Conservation (phyloP, 2,888 invertebrate genomes). For the Hesperia comma region DNA sequence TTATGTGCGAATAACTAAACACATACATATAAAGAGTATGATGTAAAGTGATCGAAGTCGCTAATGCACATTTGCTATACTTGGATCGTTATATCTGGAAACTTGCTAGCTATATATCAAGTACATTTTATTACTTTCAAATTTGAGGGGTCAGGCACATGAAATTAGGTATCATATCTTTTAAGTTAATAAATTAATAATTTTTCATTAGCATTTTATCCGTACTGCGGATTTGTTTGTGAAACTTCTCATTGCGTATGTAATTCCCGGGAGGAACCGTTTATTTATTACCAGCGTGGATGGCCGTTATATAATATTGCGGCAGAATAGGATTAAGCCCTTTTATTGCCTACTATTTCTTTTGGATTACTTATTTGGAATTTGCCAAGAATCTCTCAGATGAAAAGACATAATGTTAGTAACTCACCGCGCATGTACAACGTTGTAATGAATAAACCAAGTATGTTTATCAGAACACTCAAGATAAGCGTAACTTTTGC, state of each 20-base stretch:
- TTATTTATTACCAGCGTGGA: conserved; percentile 44
- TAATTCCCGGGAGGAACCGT: conserved; percentile 43
- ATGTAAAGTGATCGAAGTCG: too few species aligned
- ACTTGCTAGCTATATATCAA: too few species aligned
- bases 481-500: neutral
- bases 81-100: too few species aligned
- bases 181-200: neutral
- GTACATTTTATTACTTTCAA: too few species aligned
- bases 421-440: conserved; percentile 17
- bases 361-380: conserved; percentile 41
- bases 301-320: conserved; percentile 48
- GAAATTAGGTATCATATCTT: too few species aligned
- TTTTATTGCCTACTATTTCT: conserved; percentile 46
- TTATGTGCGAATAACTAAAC: too few species aligned
- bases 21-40: too few species aligned
- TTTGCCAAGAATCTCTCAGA: conserved; percentile 26
- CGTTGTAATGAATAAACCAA: conserved; percentile 20
- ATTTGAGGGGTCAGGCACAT: too few species aligned
- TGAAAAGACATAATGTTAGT: conserved; percentile 15
- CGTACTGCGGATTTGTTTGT: conserved; percentile 26
- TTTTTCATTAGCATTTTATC: conserved; percentile 38
- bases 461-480: neutral
- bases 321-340: conserved; percentile 46
- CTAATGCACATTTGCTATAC: too few species aligned
- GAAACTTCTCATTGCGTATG: conserved; percentile 38